Conservation (phyloP, 2,797 vertebrate genomes). For the Parambassis ranga region DNA sequence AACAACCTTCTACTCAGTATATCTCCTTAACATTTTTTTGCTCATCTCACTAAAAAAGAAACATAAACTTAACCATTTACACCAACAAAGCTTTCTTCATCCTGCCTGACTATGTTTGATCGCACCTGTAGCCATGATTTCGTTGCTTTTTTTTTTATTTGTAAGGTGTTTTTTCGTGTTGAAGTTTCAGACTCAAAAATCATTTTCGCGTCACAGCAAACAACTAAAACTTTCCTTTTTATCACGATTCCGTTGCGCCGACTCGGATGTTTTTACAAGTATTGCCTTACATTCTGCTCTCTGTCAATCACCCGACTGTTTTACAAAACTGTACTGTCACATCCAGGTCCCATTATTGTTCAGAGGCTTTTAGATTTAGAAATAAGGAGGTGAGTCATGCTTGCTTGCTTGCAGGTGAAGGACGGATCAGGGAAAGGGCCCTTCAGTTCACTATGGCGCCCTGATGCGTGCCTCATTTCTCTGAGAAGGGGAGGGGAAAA, state of each 20-base stretch:
- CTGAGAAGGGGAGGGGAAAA: background rate
- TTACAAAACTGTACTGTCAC: conserved; percentile 64
- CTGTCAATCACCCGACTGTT: conserved; percentile 70
- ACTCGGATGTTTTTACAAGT: conserved; percentile 30
- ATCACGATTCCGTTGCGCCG: conserved; percentile 8
- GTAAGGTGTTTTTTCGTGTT: no score
- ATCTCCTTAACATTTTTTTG: no score
- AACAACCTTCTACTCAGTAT: no score
- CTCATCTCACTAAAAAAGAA: no score
- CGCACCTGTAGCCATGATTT: no score
- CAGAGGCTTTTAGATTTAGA: conserved; percentile 49
- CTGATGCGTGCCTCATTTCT: conserved; percentile 45
- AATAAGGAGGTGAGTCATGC: conserved; percentile 26
- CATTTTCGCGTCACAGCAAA: conserved; percentile 10
- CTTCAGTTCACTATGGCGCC: conserved; percentile 46
- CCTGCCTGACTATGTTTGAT: no score
- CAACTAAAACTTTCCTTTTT: conserved; percentile 28
- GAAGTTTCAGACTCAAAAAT: no score
- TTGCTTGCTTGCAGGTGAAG: conserved; percentile 10
- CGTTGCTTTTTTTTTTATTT: no score
- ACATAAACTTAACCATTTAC: no score
- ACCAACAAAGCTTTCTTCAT: no score
- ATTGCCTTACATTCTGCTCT: conserved; percentile 49
- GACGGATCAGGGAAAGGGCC: conserved; percentile 48
- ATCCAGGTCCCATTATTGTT: conserved; percentile 40